phyloP scores from a whole-genome alignment of 2,888 invertebrate species.

The Crioceris asparagi region DNA sequence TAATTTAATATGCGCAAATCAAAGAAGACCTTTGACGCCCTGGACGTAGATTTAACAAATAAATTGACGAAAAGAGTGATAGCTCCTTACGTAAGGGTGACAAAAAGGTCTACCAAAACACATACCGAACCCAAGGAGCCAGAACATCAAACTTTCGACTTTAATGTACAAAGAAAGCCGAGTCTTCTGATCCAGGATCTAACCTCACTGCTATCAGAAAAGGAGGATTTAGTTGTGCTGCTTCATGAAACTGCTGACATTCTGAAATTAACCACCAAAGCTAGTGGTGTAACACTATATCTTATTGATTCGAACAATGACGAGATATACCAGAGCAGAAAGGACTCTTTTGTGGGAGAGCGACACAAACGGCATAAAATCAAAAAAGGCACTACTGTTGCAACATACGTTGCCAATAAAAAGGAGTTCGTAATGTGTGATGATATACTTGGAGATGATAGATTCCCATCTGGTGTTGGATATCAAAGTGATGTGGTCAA shows the following conservation, averaged over 20 bases:
- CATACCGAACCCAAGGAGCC: constrained; percentile 20
- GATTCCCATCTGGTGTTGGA: constrained; percentile 48
- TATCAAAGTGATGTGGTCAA: constrained; percentile 40
- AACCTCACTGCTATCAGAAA: constrained; percentile 43
- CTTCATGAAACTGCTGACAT: constrained; percentile 48
- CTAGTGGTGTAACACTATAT: constrained; percentile 48
- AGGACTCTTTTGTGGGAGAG: constrained; percentile 37
- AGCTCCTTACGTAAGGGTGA: constrained; percentile 43
- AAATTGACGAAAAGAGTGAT: constrained; percentile 48
- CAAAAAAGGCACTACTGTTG: constrained; percentile 43
- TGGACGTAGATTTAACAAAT: constrained; percentile 34
- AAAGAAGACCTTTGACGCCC: no score
- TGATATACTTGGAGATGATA: constrained; percentile 44
- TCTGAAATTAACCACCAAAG: constrained; percentile 44
- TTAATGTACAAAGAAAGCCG: constrained; percentile 34
- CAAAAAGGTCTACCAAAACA: constrained; percentile 26
- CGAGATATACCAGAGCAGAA: constrained; percentile 46
- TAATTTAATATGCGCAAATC: no score
- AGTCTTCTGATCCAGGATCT: constrained; percentile 32
- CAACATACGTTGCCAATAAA: constrained; percentile 46
- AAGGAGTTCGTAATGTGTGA: constrained; percentile 46
- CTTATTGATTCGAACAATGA: constrained; percentile 43
- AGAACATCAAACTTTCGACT: constrained; percentile 29
- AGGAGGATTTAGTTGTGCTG: constrained; percentile 44
- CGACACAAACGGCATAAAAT: constrained; percentile 48